A percentile compares a stretch with the other conserved stretches of the same genome.
Conservation (phyloP, 2,888 invertebrate species). For the Drosophila bunnanda region DNA sequence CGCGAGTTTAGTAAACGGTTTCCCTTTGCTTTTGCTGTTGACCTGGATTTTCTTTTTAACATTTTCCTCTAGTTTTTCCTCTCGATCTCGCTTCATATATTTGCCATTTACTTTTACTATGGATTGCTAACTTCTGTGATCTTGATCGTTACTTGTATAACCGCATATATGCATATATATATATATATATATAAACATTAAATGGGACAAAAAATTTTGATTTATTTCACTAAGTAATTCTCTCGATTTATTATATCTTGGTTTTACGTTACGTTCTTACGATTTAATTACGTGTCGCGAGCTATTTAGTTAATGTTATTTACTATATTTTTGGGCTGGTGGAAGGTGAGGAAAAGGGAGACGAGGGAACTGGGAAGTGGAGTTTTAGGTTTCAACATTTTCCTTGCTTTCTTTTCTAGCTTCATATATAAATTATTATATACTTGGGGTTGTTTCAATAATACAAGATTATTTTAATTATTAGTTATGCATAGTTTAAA, state of each 20-base stretch:
- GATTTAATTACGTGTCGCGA: constrained; percentile 40
- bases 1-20: constrained; percentile 49
- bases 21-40: constrained; percentile 15
- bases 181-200: constrained; percentile 45
- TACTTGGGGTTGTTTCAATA: constrained; percentile 35
- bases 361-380: neutral
- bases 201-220: constrained; percentile 79
- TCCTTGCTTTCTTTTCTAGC: constrained; percentile 10
- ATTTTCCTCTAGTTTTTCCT: constrained; percentile 13
- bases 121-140: constrained; percentile 44
- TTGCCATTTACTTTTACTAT: constrained; percentile 28
- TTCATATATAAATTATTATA: constrained; percentile 10
- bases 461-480: constrained; percentile 55
- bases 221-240: constrained; percentile 72
- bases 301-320: constrained; percentile 32
- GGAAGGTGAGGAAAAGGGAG: neutral
- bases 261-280: constrained; percentile 19
- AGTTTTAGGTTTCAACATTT: constrained; percentile 27
- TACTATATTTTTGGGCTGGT: constrained; percentile 15
- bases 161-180: constrained; percentile 24
- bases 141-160: constrained; percentile 41
- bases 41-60: constrained; percentile 7
- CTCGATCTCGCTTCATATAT: constrained; percentile 10
- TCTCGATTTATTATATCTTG: constrained; percentile 12
- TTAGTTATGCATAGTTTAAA: constrained; percentile 68